Evolutionary conservation across 2,797 vertebrate species (phyloP).

Genomic region (Crax fasciolata): DNA sequence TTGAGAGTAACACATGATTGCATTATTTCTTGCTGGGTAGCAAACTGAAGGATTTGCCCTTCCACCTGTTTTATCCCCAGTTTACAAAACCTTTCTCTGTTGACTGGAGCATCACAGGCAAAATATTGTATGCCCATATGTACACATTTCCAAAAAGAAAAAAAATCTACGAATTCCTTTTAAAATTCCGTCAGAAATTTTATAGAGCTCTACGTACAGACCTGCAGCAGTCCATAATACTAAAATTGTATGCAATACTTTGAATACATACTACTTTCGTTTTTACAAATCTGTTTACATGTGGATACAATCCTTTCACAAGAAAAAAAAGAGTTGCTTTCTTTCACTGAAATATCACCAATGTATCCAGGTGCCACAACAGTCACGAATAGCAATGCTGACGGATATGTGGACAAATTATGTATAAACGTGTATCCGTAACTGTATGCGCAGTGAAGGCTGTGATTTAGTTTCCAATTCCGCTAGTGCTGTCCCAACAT

Average conservation of each 20-base stretch:
- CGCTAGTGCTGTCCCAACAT: not conserved
- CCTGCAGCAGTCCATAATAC: not conserved
- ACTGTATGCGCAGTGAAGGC: conserved; percentile 24
- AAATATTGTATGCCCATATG: not conserved
- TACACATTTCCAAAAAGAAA: not conserved
- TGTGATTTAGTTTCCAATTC: conserved; percentile 70
- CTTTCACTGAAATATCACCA: conserved; percentile 84
- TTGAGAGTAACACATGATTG: not conserved
- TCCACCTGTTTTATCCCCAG: not conserved
- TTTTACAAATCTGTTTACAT: conserved; percentile 64
- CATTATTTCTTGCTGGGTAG: not conserved
- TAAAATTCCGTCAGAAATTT: not conserved
- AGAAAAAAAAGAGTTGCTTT: conserved; percentile 78
- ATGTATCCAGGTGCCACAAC: conserved; percentile 74
- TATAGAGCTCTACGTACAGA: not conserved
- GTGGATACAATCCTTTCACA: conserved; percentile 78
- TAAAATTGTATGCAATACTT: conserved; percentile 20
- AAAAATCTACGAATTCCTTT: not conserved
- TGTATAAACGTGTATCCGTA: conserved; percentile 43
- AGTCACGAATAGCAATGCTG: conserved; percentile 67
- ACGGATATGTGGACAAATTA: conserved; percentile 64
- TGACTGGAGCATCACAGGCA: not conserved
- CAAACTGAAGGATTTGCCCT: not conserved
- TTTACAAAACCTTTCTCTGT: not conserved
- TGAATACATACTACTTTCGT: not conserved